These are phyloP conservation scores for Diplolepis rosae DNA, from an alignment of 2,888 invertebrate genomes.

Conservation along the genomic window DNA sequence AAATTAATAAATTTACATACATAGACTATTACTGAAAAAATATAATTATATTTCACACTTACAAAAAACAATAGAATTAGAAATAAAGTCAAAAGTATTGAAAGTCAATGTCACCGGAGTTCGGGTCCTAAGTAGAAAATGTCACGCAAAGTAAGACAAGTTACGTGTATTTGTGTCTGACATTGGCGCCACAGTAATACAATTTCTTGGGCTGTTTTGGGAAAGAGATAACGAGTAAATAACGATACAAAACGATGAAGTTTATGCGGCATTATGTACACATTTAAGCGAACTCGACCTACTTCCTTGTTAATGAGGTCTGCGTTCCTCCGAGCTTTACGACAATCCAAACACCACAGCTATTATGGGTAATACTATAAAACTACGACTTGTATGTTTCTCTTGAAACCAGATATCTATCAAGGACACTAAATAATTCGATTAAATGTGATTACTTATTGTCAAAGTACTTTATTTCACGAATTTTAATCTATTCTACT, in stretches of 20 bases:
- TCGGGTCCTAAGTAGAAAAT: background rate
- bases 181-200: no score
- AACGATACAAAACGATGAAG: constrained; percentile 36
- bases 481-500: background rate
- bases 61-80: background rate
- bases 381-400: constrained; percentile 37
- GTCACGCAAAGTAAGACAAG: background rate
- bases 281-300: constrained; percentile 28
- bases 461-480: background rate
- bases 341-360: constrained; percentile 19
- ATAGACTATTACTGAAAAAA: background rate
- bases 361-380: constrained; percentile 36
- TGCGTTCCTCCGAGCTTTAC: constrained; percentile 25
- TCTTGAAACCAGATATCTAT: constrained; percentile 42
- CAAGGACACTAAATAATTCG: constrained; percentile 45
- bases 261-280: constrained; percentile 40
- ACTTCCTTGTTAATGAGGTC: constrained; percentile 39
- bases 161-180: no score
- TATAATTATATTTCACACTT: background rate
- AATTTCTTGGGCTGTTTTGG: no score
- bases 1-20: no score
- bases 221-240: constrained; percentile 48
- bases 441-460: background rate
- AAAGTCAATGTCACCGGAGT: background rate
- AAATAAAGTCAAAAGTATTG: background rate